phyloP scores from a whole-genome alignment of 1,140 invertebrate genomes.

The Zaprionus kolodkinae region DNA sequence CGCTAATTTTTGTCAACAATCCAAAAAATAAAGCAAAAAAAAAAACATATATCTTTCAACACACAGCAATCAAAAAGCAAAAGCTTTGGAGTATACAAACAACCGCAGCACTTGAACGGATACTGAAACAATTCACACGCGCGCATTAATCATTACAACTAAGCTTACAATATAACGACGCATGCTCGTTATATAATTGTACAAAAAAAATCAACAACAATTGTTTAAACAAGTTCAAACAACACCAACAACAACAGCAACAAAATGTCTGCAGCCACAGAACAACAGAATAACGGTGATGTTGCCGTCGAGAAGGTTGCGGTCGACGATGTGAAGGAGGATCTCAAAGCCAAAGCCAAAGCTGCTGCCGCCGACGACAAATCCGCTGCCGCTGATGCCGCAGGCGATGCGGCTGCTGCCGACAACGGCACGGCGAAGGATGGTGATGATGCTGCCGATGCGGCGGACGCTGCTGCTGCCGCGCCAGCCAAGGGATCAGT shows the following conservation, averaged over 20 bases:
- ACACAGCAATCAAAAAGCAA: constrained; percentile 62
- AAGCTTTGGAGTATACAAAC: constrained; percentile 49
- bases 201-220: constrained; percentile 34
- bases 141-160: constrained; percentile 46
- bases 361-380: constrained; percentile 69
- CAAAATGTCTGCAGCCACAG: constrained; percentile 83
- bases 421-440: constrained; percentile 81
- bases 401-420: constrained; percentile 65
- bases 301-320: constrained; percentile 82
- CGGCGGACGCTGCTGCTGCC: constrained; percentile 63
- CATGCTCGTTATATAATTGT: constrained; percentile 60
- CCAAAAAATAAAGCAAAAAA: constrained; percentile 30
- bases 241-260: constrained; percentile 48
- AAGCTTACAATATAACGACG: constrained; percentile 55
- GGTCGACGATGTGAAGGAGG: constrained; percentile 75
- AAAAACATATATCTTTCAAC: constrained; percentile 45
- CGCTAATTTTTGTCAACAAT: constrained; percentile 77
- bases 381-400: constrained; percentile 68
- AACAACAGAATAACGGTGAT: constrained; percentile 83
- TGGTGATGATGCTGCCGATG: constrained; percentile 65
- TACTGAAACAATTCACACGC: constrained; percentile 41
- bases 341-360: constrained; percentile 79
- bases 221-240: constrained; percentile 47
- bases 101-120: constrained; percentile 19
- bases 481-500: constrained; percentile 78